These are phyloP conservation scores for Bucorvus abyssinicus DNA, from an alignment of 2,797 vertebrate genomes.

Conservation along the genomic window DNA sequence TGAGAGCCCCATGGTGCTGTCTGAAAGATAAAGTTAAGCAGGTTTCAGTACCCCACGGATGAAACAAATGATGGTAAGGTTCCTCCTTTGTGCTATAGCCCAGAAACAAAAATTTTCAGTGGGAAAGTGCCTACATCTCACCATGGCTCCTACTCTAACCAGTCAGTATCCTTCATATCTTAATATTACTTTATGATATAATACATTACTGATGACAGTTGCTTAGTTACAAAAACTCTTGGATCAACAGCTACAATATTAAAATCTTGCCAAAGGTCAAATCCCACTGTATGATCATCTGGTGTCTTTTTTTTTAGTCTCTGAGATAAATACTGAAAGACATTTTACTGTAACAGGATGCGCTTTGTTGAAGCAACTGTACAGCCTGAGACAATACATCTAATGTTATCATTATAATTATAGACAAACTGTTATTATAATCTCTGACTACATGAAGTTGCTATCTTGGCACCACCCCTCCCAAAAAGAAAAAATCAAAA, in stretches of 20 bases:
- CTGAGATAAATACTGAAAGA: background rate
- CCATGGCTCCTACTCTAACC: background rate
- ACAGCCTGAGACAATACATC: background rate
- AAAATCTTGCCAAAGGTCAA: slow-evolving; percentile 54
- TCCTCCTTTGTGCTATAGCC: background rate
- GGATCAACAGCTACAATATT: slow-evolving; percentile 10
- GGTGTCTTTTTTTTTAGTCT: background rate
- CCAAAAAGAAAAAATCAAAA: background rate
- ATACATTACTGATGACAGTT: slow-evolving; percentile 57
- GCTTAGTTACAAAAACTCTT: slow-evolving; percentile 57
- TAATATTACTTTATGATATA: slow-evolving; percentile 36
- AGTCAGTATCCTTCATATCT: slow-evolving; percentile 9
- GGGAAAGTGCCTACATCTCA: background rate
- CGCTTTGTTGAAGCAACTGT: background rate
- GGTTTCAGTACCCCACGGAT: background rate
- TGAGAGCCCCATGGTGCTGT: rapidly evolving
- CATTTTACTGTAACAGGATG: background rate
- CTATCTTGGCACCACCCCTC: rapidly evolving
- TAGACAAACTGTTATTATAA: background rate
- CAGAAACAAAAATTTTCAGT: background rate
- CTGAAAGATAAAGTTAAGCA: background rate
- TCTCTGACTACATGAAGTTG: background rate
- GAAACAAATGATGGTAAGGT: background rate
- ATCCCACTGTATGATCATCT: background rate
- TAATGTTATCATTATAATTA: background rate